phyloP scores from a whole-genome alignment of 2,113 vertebrate genomes.

The Sebastes fasciatus region DNA sequence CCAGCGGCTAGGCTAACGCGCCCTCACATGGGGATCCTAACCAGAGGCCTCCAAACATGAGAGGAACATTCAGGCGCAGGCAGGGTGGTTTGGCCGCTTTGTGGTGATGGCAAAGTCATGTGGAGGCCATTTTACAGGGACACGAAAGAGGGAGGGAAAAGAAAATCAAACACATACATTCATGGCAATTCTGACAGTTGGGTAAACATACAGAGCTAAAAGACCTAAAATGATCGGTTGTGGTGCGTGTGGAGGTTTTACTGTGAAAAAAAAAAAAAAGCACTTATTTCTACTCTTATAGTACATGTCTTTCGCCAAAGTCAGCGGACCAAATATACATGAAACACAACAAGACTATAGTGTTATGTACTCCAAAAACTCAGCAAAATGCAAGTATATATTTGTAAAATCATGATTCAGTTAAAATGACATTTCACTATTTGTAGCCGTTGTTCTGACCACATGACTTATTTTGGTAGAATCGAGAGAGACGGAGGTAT shows the following conservation, averaged over 20 bases:
- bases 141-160: conserved; percentile 30
- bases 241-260: conserved; percentile 57
- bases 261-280: conserved; percentile 32
- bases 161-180: conserved; percentile 55
- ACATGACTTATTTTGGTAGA: conserved; percentile 4
- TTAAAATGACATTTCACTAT: not conserved
- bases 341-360: conserved; percentile 18
- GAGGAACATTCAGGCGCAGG: conserved; percentile 49
- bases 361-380: not conserved
- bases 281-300: conserved; percentile 32
- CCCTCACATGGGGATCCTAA: conserved; percentile 67
- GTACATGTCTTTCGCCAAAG: conserved; percentile 34
- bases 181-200: conserved; percentile 57
- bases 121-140: conserved; percentile 72
- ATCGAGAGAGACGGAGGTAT: not conserved
- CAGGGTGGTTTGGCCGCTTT: conserved; percentile 69
- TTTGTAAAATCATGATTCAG: not conserved
- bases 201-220: conserved; percentile 55
- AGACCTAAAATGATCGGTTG: conserved; percentile 56
- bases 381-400: not conserved
- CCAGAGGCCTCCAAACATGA: conserved; percentile 71
- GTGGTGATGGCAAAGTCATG: conserved; percentile 72
- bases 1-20: conserved; percentile 54
- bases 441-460: not conserved
- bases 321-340: conserved; percentile 27